Conservation (phyloP, 2,797 vertebrate genomes). For the Mastacembelus armatus region DNA sequence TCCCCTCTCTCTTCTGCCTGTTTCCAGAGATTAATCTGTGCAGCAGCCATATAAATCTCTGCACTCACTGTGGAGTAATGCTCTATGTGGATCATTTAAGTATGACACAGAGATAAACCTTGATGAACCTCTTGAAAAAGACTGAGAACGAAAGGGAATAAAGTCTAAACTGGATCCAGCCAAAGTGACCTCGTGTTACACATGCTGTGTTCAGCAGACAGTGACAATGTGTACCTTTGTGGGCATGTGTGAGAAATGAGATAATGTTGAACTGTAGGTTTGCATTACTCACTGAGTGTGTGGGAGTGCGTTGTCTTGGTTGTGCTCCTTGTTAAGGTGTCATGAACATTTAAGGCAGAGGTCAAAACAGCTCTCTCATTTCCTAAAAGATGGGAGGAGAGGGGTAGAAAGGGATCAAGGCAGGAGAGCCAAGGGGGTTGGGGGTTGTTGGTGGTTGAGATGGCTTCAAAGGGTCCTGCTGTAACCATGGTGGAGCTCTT, state of each 20-base stretch:
- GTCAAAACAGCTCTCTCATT: constrained; percentile 61
- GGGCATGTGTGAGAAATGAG: constrained; percentile 12
- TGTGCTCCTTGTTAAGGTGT: constrained; percentile 54
- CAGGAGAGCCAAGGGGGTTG: constrained; percentile 6
- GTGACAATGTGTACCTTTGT: constrained; percentile 19
- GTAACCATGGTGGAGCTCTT: constrained; percentile 75
- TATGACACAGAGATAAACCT: constrained; percentile 63
- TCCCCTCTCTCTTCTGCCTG: constrained; percentile 49
- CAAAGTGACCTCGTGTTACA: constrained; percentile 28
- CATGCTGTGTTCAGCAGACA: background rate
- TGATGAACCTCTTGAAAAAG: constrained; percentile 35
- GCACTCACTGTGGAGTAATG: constrained; percentile 59
- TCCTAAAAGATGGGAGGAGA: constrained; percentile 33
- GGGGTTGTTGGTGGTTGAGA: constrained; percentile 30
- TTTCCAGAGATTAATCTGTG: constrained; percentile 72
- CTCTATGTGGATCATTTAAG: constrained; percentile 63
- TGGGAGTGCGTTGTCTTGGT: constrained; percentile 28
- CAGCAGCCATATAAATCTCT: constrained; percentile 69
- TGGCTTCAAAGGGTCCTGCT: constrained; percentile 65
- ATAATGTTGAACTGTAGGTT: constrained; percentile 29
- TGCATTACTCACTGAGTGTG: constrained; percentile 36
- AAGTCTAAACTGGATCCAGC: constrained; percentile 27
- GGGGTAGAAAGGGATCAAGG: constrained; percentile 32
- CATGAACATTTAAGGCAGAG: constrained; percentile 56
- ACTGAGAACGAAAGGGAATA: constrained; percentile 14